A percentile compares a stretch with the other conserved stretches of the same genome.
phyloP scores from a whole-genome alignment of 1,140 invertebrate species.

The Periplaneta americana region DNA sequence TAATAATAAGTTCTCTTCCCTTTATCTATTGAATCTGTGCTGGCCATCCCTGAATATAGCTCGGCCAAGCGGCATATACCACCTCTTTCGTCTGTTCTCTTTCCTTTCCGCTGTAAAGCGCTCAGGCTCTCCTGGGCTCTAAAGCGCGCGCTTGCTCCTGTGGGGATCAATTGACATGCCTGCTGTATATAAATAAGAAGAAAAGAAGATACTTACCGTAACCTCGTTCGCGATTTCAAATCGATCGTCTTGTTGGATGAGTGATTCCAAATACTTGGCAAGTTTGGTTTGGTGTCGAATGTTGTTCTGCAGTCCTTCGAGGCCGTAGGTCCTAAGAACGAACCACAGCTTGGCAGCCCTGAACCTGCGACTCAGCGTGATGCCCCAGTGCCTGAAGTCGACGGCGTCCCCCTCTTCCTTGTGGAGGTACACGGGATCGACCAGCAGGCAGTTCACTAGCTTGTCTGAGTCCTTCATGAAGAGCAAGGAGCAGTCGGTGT shows the following conservation, averaged over 20 bases:
- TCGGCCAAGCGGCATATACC: too few species aligned
- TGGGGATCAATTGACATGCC: too few species aligned
- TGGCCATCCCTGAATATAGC: too few species aligned
- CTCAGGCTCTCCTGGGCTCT: too few species aligned
- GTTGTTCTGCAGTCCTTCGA: slow-evolving; percentile 2
- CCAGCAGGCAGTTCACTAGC: too few species aligned
- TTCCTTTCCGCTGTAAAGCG: too few species aligned
- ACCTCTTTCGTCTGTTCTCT: too few species aligned
- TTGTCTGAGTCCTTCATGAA: too few species aligned
- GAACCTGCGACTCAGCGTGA: not conserved
- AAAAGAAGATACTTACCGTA: slow-evolving; percentile 45
- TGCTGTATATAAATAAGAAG: too few species aligned
- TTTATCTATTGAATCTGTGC: too few species aligned
- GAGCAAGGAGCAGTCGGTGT: slow-evolving; percentile 62
- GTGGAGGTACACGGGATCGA: slow-evolving; percentile 88
- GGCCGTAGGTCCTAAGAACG: not conserved
- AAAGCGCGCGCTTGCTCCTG: too few species aligned
- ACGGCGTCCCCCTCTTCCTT: slow-evolving; percentile 74
- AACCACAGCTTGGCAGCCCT: not conserved
- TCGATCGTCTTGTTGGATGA: not conserved
- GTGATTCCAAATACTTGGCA: not conserved
- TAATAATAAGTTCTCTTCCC: too few species aligned
- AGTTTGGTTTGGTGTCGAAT: not conserved
- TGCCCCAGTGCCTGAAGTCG: slow-evolving; percentile 41
- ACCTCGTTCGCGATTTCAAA: slow-evolving; percentile 39